Evolutionary conservation across 2,797 vertebrate species (phyloP).

Genomic region (Cirrhinus molitorella): DNA sequence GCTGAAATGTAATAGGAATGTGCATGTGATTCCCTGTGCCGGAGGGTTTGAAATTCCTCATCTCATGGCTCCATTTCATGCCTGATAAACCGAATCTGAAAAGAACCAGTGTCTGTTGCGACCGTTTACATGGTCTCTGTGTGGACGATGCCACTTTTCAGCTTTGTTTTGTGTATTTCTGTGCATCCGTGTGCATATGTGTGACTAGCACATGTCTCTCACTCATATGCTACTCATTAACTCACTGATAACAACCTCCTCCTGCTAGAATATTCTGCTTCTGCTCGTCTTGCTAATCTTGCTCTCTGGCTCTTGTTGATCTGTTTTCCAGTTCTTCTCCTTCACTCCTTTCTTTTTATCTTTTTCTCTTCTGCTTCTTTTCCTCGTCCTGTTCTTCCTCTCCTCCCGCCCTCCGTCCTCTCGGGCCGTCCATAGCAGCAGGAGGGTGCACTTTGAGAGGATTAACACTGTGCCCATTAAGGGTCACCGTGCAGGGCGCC

Average conservation of each 20-base stretch:
- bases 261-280: slow-evolving; percentile 28
- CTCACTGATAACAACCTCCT: slow-evolving; percentile 29
- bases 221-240: slow-evolving; percentile 33
- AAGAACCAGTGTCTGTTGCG: slow-evolving; percentile 3
- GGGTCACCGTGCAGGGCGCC: slow-evolving; percentile 87
- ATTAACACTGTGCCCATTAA: slow-evolving; percentile 93
- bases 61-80: slow-evolving; percentile 9
- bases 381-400: slow-evolving; percentile 19
- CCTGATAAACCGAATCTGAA: slow-evolving; percentile 38
- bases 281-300: slow-evolving; percentile 39
- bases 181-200: slow-evolving; percentile 17
- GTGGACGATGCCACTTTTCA: not conserved
- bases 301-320: slow-evolving; percentile 63
- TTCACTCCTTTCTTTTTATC: slow-evolving; percentile 57
- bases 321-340: slow-evolving; percentile 66
- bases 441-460: slow-evolving; percentile 93
- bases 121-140: not conserved
- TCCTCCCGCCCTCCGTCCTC: slow-evolving; percentile 31
- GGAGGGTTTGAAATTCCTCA: slow-evolving; percentile 27
- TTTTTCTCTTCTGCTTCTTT: slow-evolving; percentile 15
- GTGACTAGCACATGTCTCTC: slow-evolving; percentile 27
- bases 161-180: not conserved
- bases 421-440: slow-evolving; percentile 84
- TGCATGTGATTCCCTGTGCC: slow-evolving; percentile 31
- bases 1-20: slow-evolving; percentile 21